phyloP scores from a whole-genome alignment of 2,113 vertebrate genomes.

The Chauna torquata region DNA sequence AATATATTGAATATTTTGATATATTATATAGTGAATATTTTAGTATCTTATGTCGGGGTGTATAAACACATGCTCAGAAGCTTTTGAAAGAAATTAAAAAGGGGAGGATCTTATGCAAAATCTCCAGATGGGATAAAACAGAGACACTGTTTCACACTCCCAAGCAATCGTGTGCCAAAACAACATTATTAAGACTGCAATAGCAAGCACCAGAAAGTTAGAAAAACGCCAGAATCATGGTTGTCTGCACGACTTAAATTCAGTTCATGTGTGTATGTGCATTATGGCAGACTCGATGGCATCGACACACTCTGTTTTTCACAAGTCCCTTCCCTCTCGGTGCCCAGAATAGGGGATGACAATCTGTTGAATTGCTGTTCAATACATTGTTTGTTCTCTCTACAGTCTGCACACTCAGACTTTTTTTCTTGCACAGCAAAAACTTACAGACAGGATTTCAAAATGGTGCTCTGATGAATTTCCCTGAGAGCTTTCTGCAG shows the following conservation, averaged over 20 bases:
- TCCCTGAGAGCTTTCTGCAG: not conserved
- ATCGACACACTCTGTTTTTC: not conserved
- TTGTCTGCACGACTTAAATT: not conserved
- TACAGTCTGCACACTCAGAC: not conserved
- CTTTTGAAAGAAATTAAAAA: not conserved
- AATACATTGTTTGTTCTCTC: not conserved
- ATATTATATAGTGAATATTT: not conserved
- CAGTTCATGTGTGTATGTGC: rapidly evolving
- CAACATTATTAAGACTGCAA: not conserved
- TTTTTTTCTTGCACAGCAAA: not conserved
- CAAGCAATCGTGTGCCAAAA: not conserved
- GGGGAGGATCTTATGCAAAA: not conserved
- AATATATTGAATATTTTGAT: not conserved
- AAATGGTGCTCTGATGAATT: not conserved
- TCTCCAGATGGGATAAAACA: not conserved
- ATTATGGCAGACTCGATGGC: not conserved
- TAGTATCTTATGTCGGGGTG: not conserved
- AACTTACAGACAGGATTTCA: not conserved
- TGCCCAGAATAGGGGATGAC: not conserved
- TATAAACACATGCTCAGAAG: not conserved
- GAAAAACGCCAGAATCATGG: not conserved
- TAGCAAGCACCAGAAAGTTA: not conserved
- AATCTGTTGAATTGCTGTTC: not conserved
- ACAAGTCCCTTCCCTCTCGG: not conserved
- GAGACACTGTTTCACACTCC: not conserved